Base-by-base conservation (phyloP, 2,113 vertebrate genomes). In the Neodon shergylaensis region DNA sequence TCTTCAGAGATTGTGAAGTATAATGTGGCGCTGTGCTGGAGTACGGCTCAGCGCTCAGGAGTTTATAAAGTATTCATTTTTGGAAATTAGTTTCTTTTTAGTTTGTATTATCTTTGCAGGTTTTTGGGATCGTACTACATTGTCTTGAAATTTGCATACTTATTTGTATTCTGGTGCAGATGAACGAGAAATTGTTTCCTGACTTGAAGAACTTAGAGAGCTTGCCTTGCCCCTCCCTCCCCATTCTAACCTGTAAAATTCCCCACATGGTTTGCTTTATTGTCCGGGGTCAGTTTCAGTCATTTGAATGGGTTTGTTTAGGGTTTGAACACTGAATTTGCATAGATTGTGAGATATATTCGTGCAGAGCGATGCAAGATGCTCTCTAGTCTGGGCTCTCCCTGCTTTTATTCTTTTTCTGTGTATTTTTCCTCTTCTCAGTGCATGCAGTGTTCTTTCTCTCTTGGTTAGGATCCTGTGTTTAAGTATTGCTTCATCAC, bases 1-100 rank as follows among this genome's bases (percentile, higher is more conserved):
- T 95, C 42, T 86, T 77, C 90, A 81, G 86, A 96, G 49, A 31
- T 16, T 86, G 42, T 95, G 79, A 97, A 87, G 78, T 91, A 4
- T 95, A 94, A 90, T 95, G 28, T 4, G 9, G 14, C 9, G 16
- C 84, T 90, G 92, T 94, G 76, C 90, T 65, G 58, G 7, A 21
- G 33, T 5, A 7, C 36, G 21, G 44, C 63, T 19, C 39, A 42
- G 58, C 26, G 5, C 24, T 47, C 39, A 85, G 58, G 83, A 33
- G 16, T 85, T 66, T 39, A 84, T 6, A 66, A 63, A 44, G 28
- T 36, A 61, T 83, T 89, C 66, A 63, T 54, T 88, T 92, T 95
- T 70, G 9, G 79, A 82, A 82, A 82, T 82, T 24, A 58, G 21
- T n/a, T 52, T 81, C 5, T 58, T 58, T 81, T 81, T 81, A n/a